A percentile compares a stretch with the other conserved stretches of the same genome.
These are phyloP conservation scores for Lethenteron reissneri DNA, from an alignment of 2,113 vertebrate species.

Conservation along the genomic window DNA sequence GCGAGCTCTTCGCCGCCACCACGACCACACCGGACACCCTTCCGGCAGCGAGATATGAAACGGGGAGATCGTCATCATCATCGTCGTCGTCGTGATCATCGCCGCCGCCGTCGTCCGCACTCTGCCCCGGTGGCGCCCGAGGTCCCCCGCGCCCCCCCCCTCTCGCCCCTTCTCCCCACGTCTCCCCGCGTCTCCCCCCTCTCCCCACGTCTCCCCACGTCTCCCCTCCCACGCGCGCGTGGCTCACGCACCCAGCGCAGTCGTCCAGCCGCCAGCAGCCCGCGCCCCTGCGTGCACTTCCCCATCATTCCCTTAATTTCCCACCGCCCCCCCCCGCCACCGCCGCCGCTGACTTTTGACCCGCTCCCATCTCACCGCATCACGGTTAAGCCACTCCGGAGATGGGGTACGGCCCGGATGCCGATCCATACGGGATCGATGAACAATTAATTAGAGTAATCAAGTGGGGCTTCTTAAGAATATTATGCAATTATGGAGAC, in stretches of 20 bases:
- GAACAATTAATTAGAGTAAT: constrained; percentile 7
- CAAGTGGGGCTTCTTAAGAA: constrained; percentile 5
- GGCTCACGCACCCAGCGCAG: too few species aligned
- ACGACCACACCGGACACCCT: neutral
- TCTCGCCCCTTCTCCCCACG: neutral
- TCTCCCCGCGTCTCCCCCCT: neutral
- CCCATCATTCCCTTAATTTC: neutral
- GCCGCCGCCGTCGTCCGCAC: too few species aligned
- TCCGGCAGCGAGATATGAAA: too few species aligned
- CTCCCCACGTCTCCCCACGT: neutral
- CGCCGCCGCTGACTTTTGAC: neutral
- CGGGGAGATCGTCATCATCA: too few species aligned
- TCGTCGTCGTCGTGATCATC: too few species aligned
- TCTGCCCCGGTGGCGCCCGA: too few species aligned
- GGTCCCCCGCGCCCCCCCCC: too few species aligned
- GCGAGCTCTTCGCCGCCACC: neutral
- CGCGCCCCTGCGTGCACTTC: too few species aligned
- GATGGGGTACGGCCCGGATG: constrained; percentile 2
- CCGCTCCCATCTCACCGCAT: constrained; percentile 1
- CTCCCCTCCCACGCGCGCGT: neutral
- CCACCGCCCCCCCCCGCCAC: neutral
- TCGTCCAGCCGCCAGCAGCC: too few species aligned
- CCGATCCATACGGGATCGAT: constrained; percentile 5
- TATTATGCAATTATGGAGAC: constrained; percentile 6
- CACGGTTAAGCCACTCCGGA: neutral